Percentiles rank a stretch among this genome's conserved stretches.
phyloP scores from a whole-genome alignment of 2,113 vertebrate species.

The Ageneiosus marmoratus region DNA sequence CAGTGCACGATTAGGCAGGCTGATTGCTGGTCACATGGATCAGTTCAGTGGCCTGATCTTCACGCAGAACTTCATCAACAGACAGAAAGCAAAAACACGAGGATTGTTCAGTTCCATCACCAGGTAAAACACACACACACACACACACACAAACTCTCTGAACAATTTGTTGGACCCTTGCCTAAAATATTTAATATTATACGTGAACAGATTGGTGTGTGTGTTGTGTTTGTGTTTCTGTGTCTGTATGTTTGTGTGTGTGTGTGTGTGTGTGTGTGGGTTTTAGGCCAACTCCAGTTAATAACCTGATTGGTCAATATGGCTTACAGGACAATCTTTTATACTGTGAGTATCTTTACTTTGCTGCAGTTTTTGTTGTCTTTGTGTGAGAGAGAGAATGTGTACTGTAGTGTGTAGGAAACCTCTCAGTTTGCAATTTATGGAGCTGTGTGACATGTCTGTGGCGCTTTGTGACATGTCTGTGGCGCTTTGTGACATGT shows the following conservation, averaged over 20 bases:
- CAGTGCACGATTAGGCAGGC: constrained; percentile 81
- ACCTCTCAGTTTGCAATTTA: too few relatives aligned
- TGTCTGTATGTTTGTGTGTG: too few relatives aligned
- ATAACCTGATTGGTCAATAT: constrained; percentile 83
- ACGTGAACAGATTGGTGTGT: not conserved
- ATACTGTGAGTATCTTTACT: constrained; percentile 82
- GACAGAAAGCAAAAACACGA: constrained; percentile 88
- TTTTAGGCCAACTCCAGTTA: constrained; percentile 86
- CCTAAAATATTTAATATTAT: not conserved
- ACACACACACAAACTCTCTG: not conserved
- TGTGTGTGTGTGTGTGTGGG: constrained; percentile 7
- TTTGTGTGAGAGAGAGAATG: not conserved
- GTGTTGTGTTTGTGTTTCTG: too few relatives aligned
- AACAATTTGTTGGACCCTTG: not conserved
- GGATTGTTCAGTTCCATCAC: constrained; percentile 94
- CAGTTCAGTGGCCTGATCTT: constrained; percentile 92
- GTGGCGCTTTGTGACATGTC: too few relatives aligned
- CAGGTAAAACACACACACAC: constrained; percentile 67
- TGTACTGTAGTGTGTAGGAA: not conserved
- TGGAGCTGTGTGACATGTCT: too few relatives aligned
- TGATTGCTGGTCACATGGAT: constrained; percentile 89
- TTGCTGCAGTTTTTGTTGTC: not conserved
- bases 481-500: too few relatives aligned
- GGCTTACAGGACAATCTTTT: constrained; percentile 95
- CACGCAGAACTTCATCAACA: constrained; percentile 87